phyloP scores from a whole-genome alignment of 2,797 vertebrate species.

The Eptatretus atami region DNA sequence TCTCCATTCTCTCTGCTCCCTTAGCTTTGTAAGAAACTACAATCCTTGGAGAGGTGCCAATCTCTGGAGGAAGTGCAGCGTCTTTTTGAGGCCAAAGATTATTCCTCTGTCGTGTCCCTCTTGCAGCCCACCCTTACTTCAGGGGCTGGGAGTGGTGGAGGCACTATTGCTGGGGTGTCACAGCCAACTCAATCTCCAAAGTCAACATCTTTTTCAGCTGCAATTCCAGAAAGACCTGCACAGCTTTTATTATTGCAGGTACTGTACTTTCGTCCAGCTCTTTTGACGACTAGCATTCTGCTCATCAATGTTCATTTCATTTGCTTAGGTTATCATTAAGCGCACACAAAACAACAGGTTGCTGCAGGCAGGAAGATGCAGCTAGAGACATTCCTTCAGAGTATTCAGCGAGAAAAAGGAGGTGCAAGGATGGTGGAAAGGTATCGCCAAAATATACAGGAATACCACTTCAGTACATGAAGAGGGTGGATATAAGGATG shows the following conservation, averaged over 20 bases:
- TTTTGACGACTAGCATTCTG: too few species aligned
- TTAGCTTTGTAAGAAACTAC: slow-evolving; percentile 35
- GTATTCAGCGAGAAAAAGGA: too few species aligned
- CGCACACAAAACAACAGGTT: too few species aligned
- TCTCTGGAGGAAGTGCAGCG: slow-evolving; percentile 88
- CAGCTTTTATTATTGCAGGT: slow-evolving; percentile 80
- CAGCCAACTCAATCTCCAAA: background rate
- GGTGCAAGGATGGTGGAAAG: too few species aligned
- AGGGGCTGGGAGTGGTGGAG: slow-evolving; percentile 4
- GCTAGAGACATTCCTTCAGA: background rate
- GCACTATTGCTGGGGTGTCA: background rate
- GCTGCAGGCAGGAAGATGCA: too few species aligned
- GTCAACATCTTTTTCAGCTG: slow-evolving; percentile 52
- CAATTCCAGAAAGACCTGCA: slow-evolving; percentile 59
- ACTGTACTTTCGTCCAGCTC: background rate
- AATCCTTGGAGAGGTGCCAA: slow-evolving; percentile 81
- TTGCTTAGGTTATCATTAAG: too few species aligned
- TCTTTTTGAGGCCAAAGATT: slow-evolving; percentile 53
- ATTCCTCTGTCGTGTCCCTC: slow-evolving; percentile 43
- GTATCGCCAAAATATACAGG: too few species aligned
- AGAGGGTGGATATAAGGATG: too few species aligned
- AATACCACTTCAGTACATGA: too few species aligned
- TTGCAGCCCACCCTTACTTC: slow-evolving; percentile 50
- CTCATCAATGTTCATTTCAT: too few species aligned
- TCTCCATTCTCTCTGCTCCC: too few species aligned